Conservation (phyloP, 2,113 vertebrate genomes). For the Phylloscopus trochilus region DNA sequence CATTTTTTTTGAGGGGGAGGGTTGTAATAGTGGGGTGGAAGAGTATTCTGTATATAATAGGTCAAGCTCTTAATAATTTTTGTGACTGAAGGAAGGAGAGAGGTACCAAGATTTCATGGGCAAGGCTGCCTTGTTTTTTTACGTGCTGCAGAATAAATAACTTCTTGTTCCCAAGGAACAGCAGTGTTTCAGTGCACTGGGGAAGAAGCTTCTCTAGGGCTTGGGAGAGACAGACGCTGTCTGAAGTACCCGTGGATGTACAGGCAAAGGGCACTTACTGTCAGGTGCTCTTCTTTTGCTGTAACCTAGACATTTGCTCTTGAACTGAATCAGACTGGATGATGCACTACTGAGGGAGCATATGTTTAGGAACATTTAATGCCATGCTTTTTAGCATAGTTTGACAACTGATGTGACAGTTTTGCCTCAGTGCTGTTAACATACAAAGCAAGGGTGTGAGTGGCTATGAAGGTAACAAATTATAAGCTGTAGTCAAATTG, state of each 20-base stretch:
- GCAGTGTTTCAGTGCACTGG: not conserved
- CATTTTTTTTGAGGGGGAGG: too few relatives aligned
- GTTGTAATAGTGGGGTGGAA: not conserved
- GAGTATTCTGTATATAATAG: too few relatives aligned
- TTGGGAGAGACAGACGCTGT: fast-evolving
- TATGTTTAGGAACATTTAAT: not conserved
- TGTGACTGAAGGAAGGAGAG: not conserved
- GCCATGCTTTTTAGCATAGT: not conserved
- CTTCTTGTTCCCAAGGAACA: not conserved
- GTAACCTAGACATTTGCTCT: not conserved
- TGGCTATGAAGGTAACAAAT: not conserved
- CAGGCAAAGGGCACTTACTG: not conserved
- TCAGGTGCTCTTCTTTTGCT: not conserved
- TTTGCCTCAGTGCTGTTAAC: not conserved
- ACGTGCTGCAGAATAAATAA: too few relatives aligned
- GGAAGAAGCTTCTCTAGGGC: not conserved
- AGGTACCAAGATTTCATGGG: not conserved
- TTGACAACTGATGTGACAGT: not conserved
- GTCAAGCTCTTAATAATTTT: not conserved
- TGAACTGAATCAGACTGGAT: not conserved
- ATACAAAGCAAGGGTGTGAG: not conserved
- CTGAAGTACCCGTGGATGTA: not conserved
- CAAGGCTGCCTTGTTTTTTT: too few relatives aligned
- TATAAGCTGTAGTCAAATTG: not conserved
- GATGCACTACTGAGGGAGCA: not conserved